Evolutionary conservation across 2,113 vertebrate genomes (phyloP).

Genomic region (Electrona antarctica): DNA sequence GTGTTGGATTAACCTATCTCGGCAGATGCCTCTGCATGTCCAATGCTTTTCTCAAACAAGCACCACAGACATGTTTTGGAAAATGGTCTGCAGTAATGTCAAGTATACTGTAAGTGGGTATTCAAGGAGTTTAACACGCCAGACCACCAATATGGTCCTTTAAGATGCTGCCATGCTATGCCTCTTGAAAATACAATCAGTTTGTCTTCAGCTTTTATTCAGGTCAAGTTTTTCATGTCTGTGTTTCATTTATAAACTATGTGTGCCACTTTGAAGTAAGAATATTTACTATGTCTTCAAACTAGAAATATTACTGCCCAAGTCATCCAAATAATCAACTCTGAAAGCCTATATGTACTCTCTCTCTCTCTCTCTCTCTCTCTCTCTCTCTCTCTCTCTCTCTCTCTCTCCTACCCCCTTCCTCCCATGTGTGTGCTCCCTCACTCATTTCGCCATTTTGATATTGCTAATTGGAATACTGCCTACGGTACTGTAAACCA

Average conservation of each 20-base stretch:
- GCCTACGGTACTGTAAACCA: slow-evolving; percentile 93
- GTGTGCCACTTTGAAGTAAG: slow-evolving; percentile 48
- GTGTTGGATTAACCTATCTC: too few species aligned
- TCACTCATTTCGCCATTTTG: slow-evolving; percentile 81
- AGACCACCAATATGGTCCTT: too few species aligned
- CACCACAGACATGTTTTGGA: too few species aligned
- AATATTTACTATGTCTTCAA: slow-evolving; percentile 45
- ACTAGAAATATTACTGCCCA: slow-evolving; percentile 18
- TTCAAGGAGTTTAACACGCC: too few species aligned
- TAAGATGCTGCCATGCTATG: background rate
- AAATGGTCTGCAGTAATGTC: too few species aligned
- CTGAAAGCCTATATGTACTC: slow-evolving; percentile 39
- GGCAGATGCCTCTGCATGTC: too few species aligned
- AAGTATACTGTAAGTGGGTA: too few species aligned
- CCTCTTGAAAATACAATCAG: too few species aligned
- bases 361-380: slow-evolving; percentile 37
- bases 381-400: slow-evolving; percentile 10
- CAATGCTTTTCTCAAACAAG: too few species aligned
- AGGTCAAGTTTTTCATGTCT: slow-evolving; percentile 6
- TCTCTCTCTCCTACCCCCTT: background rate
- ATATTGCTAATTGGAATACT: slow-evolving; percentile 89
- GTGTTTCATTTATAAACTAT: slow-evolving; percentile 1
- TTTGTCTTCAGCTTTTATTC: background rate
- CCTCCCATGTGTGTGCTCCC: background rate
- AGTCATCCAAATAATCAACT: slow-evolving; percentile 49